Percentiles rank a stretch among this genome's conserved stretches.
Evolutionary conservation across 2,888 invertebrate genomes (phyloP).

Genomic region (Apeira syringaria): DNA sequence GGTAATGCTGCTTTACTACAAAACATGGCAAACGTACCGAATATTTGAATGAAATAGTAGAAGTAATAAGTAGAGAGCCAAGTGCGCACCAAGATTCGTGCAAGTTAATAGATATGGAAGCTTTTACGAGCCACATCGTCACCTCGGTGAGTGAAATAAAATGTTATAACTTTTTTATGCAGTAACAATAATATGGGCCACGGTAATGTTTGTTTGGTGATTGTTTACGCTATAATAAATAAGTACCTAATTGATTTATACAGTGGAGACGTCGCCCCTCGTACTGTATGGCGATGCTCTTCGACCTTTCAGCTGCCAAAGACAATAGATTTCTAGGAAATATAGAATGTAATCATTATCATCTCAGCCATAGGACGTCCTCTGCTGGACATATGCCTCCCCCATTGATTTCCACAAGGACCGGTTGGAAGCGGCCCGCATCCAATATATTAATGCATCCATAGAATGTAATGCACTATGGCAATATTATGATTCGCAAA

Average conservation of each 20-base stretch:
- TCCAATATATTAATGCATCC: no score
- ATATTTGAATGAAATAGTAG: conserved; percentile 33
- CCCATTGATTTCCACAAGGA: no score
- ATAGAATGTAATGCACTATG: no score
- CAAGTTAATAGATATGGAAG: conserved; percentile 64
- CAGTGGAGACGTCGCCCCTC: no score
- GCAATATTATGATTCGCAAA: no score
- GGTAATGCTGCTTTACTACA: neutral
- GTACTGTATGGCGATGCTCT: no score
- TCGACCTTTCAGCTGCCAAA: no score
- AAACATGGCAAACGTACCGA: conserved; percentile 6
- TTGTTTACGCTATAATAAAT: conserved; percentile 16
- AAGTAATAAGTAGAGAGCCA: conserved; percentile 35
- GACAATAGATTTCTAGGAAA: no score
- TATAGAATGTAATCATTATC: no score
- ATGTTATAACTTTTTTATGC: conserved; percentile 56
- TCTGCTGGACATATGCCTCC: no score
- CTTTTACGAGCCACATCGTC: conserved; percentile 64
- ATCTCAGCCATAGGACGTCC: no score
- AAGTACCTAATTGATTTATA: conserved; percentile 23
- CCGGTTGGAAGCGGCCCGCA: no score
- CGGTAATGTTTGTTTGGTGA: conserved; percentile 32
- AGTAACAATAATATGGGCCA: conserved; percentile 39
- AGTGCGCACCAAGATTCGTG: conserved; percentile 53
- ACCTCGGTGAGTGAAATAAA: conserved; percentile 62